Base-by-base conservation (phyloP, 1,140 invertebrate species). In the Planococcus citri region DNA sequence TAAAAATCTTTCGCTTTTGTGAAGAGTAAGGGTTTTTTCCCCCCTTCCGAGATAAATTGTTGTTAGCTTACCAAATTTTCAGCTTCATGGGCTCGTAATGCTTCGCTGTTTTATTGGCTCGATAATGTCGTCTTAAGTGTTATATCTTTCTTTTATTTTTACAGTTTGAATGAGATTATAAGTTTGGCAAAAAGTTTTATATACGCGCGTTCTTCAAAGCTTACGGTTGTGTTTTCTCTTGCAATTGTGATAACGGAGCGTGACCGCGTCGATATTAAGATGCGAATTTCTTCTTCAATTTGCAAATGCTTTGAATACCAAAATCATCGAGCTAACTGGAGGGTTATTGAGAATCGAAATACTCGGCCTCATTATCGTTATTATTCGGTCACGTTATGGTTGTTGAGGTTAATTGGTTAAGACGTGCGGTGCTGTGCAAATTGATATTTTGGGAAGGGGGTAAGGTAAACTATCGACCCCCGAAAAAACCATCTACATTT, bases 101-200 rank as follows among this genome's bases (percentile, higher is more conserved):
- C 17, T 51, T 51, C 17, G 41, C 41, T 14, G 41, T 51, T 51
- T 51, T 51, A 51, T 51, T 51, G n/a, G 41, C 41, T 51, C 41
- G 41, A 20, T 51, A 51, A 51, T 51, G 41, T 51, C 12, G 41
- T 51, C 41, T 51, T 51, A 51, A 51, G 41, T 51, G 41, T 51
- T 51, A 51, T 51, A 51, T 51, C 41, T 51, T 51, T 51, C 17
- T n/a, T 51, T 51, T 51, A 51, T 51, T 51, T 51, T 51, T 51
- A 20, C 41, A 51, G 41, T 51, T 51, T 51, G 41, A 51, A 51
- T 51, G 17, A 4, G 41, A 51, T 51, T 51, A 51, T 51, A 20
- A 51, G 6, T 51, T 51, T n/a, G 41, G n/a, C 2, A n/a, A n/a
- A 51, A 51, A 51, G 41, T 51, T 51, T 51, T 51, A n/a, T n/a